These are phyloP conservation scores for Littorina saxatilis DNA, from an alignment of 1,140 invertebrate genomes.

Conservation along the genomic window DNA sequence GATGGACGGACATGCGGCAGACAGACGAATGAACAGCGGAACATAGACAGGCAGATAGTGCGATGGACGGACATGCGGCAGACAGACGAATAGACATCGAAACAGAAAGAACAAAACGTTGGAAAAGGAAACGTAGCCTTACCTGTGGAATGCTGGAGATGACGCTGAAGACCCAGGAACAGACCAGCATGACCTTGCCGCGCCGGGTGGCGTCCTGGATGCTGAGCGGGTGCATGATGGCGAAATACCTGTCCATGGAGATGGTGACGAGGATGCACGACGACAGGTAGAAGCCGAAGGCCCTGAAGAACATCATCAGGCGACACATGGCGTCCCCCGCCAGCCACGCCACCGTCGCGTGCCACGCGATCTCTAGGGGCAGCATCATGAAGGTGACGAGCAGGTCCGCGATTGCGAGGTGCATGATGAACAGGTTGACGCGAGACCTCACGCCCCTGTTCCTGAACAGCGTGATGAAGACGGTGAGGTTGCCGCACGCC, in stretches of 20 bases:
- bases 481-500: conserved; percentile 87
- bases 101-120: too few relatives aligned
- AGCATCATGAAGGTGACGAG: conserved; percentile 88
- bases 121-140: conserved; percentile 47
- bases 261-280: conserved; percentile 89
- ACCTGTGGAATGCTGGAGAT: conserved; percentile 87
- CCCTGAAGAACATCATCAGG: conserved; percentile 84
- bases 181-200: conserved; percentile 84
- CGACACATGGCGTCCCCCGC: conserved; percentile 87
- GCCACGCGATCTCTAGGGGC: conserved; percentile 88
- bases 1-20: background rate
- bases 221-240: conserved; percentile 85
- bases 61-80: too few relatives aligned
- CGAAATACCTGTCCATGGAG: conserved; percentile 87
- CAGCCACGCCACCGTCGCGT: conserved; percentile 86
- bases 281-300: conserved; percentile 89
- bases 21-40: too few relatives aligned
- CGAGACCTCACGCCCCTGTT: conserved; percentile 83
- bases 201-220: conserved; percentile 82
- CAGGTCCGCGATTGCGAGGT: conserved; percentile 86
- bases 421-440: conserved; percentile 86
- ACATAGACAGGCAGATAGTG: too few relatives aligned
- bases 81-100: too few relatives aligned
- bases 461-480: conserved; percentile 84
- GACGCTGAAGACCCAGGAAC: conserved; percentile 84